These are phyloP conservation scores for Erebia aethiops DNA, from an alignment of 2,888 invertebrate species.

Conservation along the genomic window DNA sequence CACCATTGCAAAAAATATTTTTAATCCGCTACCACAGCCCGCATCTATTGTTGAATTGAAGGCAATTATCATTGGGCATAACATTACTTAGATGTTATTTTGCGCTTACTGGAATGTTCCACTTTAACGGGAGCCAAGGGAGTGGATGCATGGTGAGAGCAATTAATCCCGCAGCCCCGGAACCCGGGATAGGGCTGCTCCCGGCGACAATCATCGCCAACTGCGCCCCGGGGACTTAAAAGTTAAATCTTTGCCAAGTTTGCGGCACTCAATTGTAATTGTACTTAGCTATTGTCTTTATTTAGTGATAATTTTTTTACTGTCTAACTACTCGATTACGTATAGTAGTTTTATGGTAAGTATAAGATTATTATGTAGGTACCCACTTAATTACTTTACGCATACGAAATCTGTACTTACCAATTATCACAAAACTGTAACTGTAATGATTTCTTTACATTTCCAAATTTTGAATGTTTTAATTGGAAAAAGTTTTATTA, in stretches of 20 bases:
- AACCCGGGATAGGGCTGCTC: slow-evolving; percentile 51
- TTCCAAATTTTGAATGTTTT: too few species aligned
- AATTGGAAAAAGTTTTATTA: too few species aligned
- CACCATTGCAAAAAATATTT: not conserved
- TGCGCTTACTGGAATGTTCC: slow-evolving; percentile 66
- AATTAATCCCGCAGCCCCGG: slow-evolving; percentile 66
- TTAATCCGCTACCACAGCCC: slow-evolving; percentile 17
- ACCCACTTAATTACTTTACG: too few species aligned
- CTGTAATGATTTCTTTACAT: too few species aligned
- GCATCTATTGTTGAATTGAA: slow-evolving; percentile 26
- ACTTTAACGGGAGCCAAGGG: slow-evolving; percentile 74
- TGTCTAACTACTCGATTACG: not conserved
- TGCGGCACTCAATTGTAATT: slow-evolving; percentile 52
- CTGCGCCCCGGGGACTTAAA: slow-evolving; percentile 74
- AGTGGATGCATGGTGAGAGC: slow-evolving; percentile 68
- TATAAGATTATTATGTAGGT: too few species aligned
- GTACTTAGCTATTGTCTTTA: slow-evolving; percentile 46
- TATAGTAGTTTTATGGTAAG: not conserved
- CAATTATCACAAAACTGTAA: too few species aligned
- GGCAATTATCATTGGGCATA: slow-evolving; percentile 69
- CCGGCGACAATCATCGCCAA: slow-evolving; percentile 77
- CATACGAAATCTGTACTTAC: too few species aligned
- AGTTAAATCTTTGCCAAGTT: slow-evolving; percentile 79
- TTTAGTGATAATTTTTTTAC: slow-evolving; percentile 32
- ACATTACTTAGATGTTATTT: slow-evolving; percentile 76